Conservation (phyloP, 2,797 vertebrate genomes). For the Acanthurus leucopareius region DNA sequence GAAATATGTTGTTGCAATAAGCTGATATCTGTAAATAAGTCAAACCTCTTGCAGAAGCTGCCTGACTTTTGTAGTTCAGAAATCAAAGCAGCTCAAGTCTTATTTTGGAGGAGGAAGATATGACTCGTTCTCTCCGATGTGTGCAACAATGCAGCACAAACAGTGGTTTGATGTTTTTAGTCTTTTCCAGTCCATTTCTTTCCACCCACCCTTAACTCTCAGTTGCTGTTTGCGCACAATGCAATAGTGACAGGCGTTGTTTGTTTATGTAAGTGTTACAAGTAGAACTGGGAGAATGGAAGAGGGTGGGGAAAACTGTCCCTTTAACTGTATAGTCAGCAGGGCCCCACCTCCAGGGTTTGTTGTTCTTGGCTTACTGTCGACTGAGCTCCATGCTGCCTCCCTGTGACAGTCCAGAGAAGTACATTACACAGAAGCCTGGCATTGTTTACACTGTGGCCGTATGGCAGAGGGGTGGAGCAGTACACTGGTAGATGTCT, state of each 20-base stretch:
- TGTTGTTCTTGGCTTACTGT: conserved; percentile 78
- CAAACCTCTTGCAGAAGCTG: not conserved
- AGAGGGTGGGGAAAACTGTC: conserved; percentile 65
- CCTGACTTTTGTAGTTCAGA: not conserved
- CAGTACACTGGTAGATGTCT: conserved; percentile 37
- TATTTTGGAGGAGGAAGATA: not conserved
- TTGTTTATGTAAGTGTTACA: conserved; percentile 75
- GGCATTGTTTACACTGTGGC: conserved; percentile 62
- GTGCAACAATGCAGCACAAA: conserved; percentile 20
- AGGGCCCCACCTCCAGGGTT: conserved; percentile 73
- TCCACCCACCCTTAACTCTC: conserved; percentile 35
- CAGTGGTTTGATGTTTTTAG: conserved; percentile 26
- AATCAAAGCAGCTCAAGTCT: conserved; percentile 15
- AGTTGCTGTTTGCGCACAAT: conserved; percentile 32
- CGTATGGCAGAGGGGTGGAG: conserved; percentile 58
- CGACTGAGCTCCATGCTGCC: conserved; percentile 72
- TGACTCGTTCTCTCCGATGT: conserved; percentile 1
- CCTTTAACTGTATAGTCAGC: conserved; percentile 78
- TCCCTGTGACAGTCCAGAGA: conserved; percentile 68
- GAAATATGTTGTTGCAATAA: conserved; percentile 18
- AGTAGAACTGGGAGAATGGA: conserved; percentile 53
- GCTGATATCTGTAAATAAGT: conserved; percentile 18
- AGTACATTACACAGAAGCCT: conserved; percentile 42
- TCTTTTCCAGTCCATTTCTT: conserved; percentile 29
- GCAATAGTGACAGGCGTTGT: conserved; percentile 60